Percentiles rank a stretch among this genome's conserved stretches.
These are phyloP conservation scores for Melanerpes formicivorus DNA, from an alignment of 2,113 vertebrate genomes.

Conservation along the genomic window DNA sequence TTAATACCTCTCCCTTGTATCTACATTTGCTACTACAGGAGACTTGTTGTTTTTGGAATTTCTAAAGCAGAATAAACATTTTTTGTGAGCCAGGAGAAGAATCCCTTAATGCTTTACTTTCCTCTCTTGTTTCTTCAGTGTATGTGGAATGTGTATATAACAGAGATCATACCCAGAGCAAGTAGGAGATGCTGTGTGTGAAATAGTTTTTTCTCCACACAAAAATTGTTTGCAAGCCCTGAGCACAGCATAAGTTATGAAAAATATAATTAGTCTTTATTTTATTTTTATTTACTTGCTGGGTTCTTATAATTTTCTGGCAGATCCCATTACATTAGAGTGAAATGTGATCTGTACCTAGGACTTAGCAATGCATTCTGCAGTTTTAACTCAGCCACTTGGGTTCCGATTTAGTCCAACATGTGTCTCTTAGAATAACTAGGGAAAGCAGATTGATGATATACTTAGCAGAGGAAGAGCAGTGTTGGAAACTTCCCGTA, in stretches of 20 bases:
- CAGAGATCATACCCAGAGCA: background rate
- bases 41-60: background rate
- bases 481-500: background rate
- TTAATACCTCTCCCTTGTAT: background rate
- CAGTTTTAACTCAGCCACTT: conserved; percentile 2
- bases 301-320: conserved; percentile 20
- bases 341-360: conserved; percentile 47
- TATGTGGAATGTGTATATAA: background rate
- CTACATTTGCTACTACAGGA: background rate
- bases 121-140: background rate
- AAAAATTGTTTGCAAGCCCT: conserved; percentile 13
- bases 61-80: background rate
- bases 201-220: background rate
- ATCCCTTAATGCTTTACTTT: background rate
- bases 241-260: background rate
- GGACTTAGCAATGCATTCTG: conserved; percentile 23
- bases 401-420: conserved; percentile 1
- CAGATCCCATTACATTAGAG: conserved; percentile 33
- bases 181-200: background rate
- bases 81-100: background rate
- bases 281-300: conserved; percentile 36
- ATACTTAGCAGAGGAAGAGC: conserved; percentile 37
- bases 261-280: background rate
- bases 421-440: conserved; percentile 48
- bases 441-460: conserved; percentile 45